These are phyloP conservation scores for Adelges cooleyi DNA, from an alignment of 1,140 invertebrate genomes.

Conservation along the genomic window DNA sequence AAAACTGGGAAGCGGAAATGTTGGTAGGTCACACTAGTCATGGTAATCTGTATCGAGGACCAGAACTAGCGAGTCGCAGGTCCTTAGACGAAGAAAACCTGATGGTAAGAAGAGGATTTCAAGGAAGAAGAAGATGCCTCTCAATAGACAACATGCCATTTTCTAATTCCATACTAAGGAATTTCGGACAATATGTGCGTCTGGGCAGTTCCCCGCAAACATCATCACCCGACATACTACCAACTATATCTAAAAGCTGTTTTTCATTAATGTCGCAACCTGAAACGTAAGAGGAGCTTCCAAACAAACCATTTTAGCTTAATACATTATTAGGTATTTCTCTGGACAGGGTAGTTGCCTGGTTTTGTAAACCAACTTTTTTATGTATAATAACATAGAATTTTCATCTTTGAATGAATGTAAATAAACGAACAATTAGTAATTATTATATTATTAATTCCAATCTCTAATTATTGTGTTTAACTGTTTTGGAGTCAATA, in stretches of 20 bases:
- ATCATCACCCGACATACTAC: slow-evolving; percentile 8
- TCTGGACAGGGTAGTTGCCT: slow-evolving; percentile 2
- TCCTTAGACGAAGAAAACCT: slow-evolving; percentile 10
- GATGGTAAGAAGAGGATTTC: background rate
- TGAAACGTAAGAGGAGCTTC: background rate
- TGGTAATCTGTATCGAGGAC: background rate
- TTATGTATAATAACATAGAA: no score
- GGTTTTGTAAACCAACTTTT: no score
- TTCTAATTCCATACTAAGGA: slow-evolving; percentile 20
- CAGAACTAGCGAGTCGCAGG: background rate
- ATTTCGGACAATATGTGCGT: slow-evolving; percentile 18
- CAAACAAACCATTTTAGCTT: background rate
- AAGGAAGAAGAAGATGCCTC: background rate
- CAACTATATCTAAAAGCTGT: slow-evolving; percentile 24
- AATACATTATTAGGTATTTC: background rate
- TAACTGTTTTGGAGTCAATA: no score
- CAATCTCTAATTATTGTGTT: no score
- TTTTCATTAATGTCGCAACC: slow-evolving; percentile 8
- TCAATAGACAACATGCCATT: slow-evolving; percentile 9
- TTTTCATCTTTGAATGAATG: no score
- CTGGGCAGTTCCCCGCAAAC: slow-evolving; percentile 8
- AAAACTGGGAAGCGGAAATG: slow-evolving; percentile 24
- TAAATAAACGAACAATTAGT: no score
- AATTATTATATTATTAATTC: no score
- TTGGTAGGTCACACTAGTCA: slow-evolving; percentile 9